Evolutionary conservation across 1,140 invertebrate species (phyloP).

Genomic region (Penaeus indicus): DNA sequence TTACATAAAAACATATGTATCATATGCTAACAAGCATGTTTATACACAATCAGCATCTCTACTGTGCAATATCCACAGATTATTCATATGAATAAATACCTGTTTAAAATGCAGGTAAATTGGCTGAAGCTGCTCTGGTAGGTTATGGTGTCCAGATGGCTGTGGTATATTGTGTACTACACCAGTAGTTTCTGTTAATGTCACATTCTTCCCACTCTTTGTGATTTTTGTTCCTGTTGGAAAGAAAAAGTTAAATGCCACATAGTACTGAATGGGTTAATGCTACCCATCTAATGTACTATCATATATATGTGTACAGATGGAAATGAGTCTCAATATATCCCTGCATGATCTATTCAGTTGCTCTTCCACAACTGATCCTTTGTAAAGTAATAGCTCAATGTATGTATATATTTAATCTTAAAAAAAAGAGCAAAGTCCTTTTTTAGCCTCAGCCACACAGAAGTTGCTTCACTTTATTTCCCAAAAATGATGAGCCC

Average conservation of each 20-base stretch:
- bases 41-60: not conserved
- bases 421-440: too few relatives aligned
- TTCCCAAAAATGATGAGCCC: too few relatives aligned
- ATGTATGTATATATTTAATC: too few relatives aligned
- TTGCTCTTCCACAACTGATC: not conserved
- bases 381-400: too few relatives aligned
- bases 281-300: too few relatives aligned
- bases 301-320: too few relatives aligned
- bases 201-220: constrained; percentile 35
- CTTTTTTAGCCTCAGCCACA: too few relatives aligned
- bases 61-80: not conserved
- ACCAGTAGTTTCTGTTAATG: constrained; percentile 12
- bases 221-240: constrained; percentile 38
- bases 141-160: not conserved
- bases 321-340: too few relatives aligned
- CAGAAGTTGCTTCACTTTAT: too few relatives aligned
- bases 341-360: too few relatives aligned
- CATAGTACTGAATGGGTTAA: not conserved
- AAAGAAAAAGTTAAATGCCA: not conserved
- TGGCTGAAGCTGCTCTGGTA: constrained; percentile 14
- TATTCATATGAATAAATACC: not conserved
- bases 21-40: not conserved
- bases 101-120: constrained; percentile 41
- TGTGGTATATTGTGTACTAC: not conserved
- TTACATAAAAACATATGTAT: not conserved